These are phyloP conservation scores for Mus spretus DNA, from an alignment of 2,797 vertebrate genomes.

Conservation along the genomic window DNA sequence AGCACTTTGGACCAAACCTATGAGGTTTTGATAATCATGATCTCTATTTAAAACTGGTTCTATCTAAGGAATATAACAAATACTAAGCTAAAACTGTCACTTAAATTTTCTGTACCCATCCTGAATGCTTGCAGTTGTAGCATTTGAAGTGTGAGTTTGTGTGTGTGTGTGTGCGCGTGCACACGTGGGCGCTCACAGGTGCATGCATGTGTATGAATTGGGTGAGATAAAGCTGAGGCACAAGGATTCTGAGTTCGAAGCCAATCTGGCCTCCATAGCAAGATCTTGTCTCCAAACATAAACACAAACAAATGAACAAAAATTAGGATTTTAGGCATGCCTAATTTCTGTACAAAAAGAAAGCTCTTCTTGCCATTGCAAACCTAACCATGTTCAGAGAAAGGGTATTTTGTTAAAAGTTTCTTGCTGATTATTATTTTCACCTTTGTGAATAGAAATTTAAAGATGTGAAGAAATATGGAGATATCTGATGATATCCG, in stretches of 20 bases:
- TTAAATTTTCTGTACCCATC: constrained; percentile 14
- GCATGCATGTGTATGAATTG: neutral
- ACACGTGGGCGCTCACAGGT: too few relatives aligned
- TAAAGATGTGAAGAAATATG: constrained; percentile 36
- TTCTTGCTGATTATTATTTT: constrained; percentile 50
- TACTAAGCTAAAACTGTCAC: neutral
- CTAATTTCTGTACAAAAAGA: constrained; percentile 32
- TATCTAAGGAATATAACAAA: constrained; percentile 48
- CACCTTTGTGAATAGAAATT: constrained; percentile 51
- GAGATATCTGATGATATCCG: constrained; percentile 39
- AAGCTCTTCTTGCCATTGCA: neutral
- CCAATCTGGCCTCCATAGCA: neutral
- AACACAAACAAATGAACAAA: neutral
- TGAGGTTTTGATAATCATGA: constrained; percentile 30
- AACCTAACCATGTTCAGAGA: constrained; percentile 22
- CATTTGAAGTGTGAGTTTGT: neutral
- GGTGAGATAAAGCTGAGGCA: neutral
- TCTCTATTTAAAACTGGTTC: neutral
- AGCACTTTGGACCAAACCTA: constrained; percentile 11
- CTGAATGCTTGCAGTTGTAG: neutral
- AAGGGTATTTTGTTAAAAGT: constrained; percentile 18
- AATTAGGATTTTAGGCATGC: neutral
- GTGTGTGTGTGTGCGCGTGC: too few relatives aligned
- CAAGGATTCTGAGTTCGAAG: neutral
- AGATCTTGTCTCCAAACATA: neutral